A percentile compares a stretch with the other conserved stretches of the same genome.
phyloP scores from a whole-genome alignment of 2,797 vertebrate species.

The Chelidonichthys spinosus region DNA sequence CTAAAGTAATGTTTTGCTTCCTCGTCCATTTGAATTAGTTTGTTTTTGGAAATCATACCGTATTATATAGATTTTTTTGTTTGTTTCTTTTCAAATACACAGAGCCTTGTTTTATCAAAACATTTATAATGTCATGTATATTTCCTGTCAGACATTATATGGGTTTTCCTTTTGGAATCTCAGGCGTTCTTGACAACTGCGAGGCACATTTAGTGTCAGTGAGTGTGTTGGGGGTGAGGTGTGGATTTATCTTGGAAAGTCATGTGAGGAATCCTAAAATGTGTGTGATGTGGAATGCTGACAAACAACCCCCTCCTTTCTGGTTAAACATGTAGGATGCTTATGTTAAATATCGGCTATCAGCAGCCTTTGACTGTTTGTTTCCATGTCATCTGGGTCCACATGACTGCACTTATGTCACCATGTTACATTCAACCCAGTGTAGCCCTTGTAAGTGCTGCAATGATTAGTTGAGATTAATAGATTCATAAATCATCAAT shows the following conservation, averaged over 20 bases:
- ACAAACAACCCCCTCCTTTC: not conserved
- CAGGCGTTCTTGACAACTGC: constrained; percentile 41
- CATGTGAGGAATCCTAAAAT: constrained; percentile 54
- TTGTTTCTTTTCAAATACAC: not conserved
- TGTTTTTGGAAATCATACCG: not conserved
- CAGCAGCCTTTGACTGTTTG: not conserved
- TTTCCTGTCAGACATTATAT: not conserved
- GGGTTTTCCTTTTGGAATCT: not conserved
- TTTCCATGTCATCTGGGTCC: not conserved
- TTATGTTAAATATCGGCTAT: not conserved
- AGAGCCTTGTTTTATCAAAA: not conserved
- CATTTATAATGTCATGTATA: not conserved
- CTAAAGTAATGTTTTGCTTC: not conserved
- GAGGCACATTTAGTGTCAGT: constrained; percentile 24
- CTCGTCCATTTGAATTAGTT: not conserved
- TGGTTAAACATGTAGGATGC: not conserved
- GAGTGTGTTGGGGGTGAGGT: constrained; percentile 8
- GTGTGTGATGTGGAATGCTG: constrained; percentile 39
- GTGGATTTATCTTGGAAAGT: constrained; percentile 27
- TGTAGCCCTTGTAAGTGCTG: not conserved
- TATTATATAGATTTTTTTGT: not conserved
- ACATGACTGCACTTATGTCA: not conserved
- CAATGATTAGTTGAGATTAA: not conserved
- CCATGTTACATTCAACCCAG: not conserved
- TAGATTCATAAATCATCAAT: no score